Percentiles rank a stretch among this genome's conserved stretches.
Conservation (phyloP, 2,888 invertebrate genomes). For the Cantharis rustica region DNA sequence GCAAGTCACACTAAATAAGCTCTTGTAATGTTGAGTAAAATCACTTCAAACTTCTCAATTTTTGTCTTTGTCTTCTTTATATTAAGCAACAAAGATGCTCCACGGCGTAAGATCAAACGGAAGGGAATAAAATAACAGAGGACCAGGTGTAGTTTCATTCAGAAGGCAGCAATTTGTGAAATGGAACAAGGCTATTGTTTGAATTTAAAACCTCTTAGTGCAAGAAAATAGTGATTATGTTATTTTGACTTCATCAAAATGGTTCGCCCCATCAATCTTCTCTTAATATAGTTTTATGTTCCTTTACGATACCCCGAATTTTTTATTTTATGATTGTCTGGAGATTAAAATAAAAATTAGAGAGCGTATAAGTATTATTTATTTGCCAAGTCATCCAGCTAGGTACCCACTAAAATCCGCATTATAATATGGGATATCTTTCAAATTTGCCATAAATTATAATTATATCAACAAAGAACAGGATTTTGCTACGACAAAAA, state of each 20-base stretch:
- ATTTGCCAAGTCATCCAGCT: conserved; percentile 21
- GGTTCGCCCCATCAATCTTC: conserved; percentile 27
- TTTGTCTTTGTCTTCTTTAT: conserved; percentile 13
- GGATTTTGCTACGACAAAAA: background rate
- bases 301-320: conserved; percentile 11
- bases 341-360: conserved; percentile 28
- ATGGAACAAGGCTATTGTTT: conserved; percentile 51
- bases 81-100: conserved; percentile 9
- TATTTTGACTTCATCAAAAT: conserved; percentile 41
- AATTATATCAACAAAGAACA: background rate
- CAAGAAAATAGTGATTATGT: conserved; percentile 49
- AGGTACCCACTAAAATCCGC: background rate
- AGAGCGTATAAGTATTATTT: conserved; percentile 5
- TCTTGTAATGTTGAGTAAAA: conserved; percentile 22
- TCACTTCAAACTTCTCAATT: conserved; percentile 5
- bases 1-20: conserved; percentile 42
- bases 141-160: conserved; percentile 44
- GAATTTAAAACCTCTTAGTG: conserved; percentile 49
- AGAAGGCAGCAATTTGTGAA: conserved; percentile 47
- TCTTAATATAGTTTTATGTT: conserved; percentile 18
- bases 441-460: background rate
- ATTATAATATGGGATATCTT: background rate
- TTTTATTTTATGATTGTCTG: conserved; percentile 25
- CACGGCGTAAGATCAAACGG: conserved; percentile 15
- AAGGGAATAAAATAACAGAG: conserved; percentile 25